Conservation (phyloP, 2,888 invertebrate genomes). For the Ectropis crepuscularia region DNA sequence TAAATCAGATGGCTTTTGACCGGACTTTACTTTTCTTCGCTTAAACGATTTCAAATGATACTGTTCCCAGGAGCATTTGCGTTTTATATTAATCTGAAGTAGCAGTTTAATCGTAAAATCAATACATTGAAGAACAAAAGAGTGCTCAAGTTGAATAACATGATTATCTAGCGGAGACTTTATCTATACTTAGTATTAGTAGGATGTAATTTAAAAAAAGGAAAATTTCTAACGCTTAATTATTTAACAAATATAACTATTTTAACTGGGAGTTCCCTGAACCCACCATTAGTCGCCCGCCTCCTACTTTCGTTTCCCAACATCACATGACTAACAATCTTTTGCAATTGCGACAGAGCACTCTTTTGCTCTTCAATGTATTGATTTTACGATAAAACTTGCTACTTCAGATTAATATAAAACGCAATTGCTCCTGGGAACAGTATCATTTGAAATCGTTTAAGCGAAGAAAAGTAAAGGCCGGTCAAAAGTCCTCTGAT, state of each 20-base stretch:
- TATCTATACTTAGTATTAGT: no score
- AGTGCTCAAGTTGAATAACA: no score
- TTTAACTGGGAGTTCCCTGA: neutral
- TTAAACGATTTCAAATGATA: slow-evolving; percentile 4
- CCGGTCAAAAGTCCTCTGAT: no score
- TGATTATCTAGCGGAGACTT: no score
- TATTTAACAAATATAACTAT: no score
- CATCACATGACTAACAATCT: slow-evolving; percentile 3
- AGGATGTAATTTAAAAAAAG: no score
- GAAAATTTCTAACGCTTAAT: no score
- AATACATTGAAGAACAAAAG: neutral
- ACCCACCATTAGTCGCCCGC: neutral
- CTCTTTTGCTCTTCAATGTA: neutral
- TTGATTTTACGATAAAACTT: slow-evolving; percentile 10
- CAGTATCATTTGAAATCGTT: slow-evolving; percentile 4
- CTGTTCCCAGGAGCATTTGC: neutral
- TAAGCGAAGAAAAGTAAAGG: neutral
- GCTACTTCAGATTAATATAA: slow-evolving; percentile 11
- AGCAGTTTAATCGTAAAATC: slow-evolving; percentile 8
- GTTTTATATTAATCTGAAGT: slow-evolving; percentile 14
- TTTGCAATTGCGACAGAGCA: neutral
- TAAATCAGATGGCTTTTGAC: neutral
- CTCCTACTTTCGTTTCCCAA: neutral
- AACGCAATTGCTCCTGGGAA: neutral
- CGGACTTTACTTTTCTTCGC: neutral